These are phyloP conservation scores for Atractosteus spatula DNA, from an alignment of 2,113 vertebrate species.

Conservation along the genomic window DNA sequence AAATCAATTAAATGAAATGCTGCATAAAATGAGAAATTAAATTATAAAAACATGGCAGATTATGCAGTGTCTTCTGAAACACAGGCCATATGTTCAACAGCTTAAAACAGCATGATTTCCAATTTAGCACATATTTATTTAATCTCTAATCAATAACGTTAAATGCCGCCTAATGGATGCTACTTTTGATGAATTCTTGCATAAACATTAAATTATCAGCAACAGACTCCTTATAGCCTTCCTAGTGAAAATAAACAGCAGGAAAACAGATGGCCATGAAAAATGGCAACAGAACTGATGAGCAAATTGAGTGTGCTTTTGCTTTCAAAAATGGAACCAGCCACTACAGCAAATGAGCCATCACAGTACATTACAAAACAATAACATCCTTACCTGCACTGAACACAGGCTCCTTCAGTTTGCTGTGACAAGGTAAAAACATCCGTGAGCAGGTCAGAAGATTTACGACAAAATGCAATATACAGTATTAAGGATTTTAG, in stretches of 20 bases:
- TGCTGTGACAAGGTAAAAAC: constrained; percentile 70
- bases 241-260: constrained; percentile 3
- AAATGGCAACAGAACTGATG: neutral
- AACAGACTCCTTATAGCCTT: neutral
- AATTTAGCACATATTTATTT: constrained; percentile 8
- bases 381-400: constrained; percentile 82
- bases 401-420: constrained; percentile 95
- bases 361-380: neutral
- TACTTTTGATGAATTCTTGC: constrained; percentile 2
- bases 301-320: neutral
- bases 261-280: constrained; percentile 11
- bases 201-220: neutral
- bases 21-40: no score
- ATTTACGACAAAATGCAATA: no score
- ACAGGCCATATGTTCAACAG: constrained; percentile 5
- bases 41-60: neutral
- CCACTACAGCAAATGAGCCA: neutral
- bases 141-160: constrained; percentile 12
- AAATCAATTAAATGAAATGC: no score
- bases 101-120: neutral
- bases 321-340: neutral
- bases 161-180: neutral
- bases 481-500: no score
- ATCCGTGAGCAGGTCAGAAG: no score
- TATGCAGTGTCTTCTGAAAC: neutral